Conservation (phyloP, 2,113 vertebrate species). For the Muntiacus muntjak region DNA sequence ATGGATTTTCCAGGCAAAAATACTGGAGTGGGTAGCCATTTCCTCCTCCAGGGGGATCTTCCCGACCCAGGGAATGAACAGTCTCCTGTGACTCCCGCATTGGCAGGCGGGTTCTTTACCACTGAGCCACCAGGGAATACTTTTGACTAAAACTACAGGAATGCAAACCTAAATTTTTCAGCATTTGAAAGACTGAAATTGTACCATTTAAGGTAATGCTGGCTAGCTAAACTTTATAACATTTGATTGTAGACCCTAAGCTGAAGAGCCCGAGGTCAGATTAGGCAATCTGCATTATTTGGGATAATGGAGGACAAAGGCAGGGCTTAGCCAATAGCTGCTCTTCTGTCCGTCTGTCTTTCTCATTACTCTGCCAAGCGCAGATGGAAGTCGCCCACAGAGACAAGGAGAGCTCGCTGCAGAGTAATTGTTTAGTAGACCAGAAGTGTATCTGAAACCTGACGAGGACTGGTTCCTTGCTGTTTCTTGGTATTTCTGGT, state of each 20-base stretch:
- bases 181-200: conserved; percentile 3
- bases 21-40: not conserved
- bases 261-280: not conserved
- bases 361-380: not conserved
- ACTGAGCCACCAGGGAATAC: not conserved
- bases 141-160: conserved; percentile 23
- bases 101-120: not conserved
- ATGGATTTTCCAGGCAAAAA: not conserved
- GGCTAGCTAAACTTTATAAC: not conserved
- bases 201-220: not conserved
- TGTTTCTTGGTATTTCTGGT: not conserved
- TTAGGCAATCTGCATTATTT: not conserved
- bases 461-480: not conserved
- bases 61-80: not conserved
- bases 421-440: not conserved
- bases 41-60: not conserved
- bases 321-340: not conserved
- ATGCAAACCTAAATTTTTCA: not conserved
- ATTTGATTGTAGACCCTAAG: not conserved
- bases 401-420: not conserved
- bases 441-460: not conserved
- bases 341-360: not conserved
- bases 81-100: not conserved
- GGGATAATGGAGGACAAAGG: not conserved
- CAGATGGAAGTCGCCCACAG: not conserved